Percentiles rank a stretch among this genome's conserved stretches.
phyloP scores from a whole-genome alignment of 1,140 invertebrate genomes.

The Caenorhabditis remanei region DNA sequence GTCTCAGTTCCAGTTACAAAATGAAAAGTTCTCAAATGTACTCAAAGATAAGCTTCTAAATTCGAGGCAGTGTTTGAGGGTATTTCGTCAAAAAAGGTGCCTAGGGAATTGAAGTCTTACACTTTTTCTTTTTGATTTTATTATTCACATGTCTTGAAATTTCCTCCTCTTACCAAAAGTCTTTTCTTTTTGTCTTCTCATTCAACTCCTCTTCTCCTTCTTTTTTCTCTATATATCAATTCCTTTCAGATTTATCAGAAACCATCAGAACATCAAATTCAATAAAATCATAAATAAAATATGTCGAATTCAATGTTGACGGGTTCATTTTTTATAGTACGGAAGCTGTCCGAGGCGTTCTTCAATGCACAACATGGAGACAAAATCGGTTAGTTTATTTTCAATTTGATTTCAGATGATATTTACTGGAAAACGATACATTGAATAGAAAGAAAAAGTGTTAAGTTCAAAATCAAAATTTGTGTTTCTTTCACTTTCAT shows the following conservation, averaged over 20 bases:
- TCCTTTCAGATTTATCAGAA: not conserved
- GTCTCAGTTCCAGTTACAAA: too few relatives aligned
- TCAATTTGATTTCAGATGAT: conserved; percentile 33
- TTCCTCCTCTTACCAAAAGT: not conserved
- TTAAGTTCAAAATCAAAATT: too few relatives aligned
- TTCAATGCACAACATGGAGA: conserved; percentile 74
- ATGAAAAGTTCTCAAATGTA: too few relatives aligned
- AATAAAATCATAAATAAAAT: conserved; percentile 40
- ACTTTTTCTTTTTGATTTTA: conserved; percentile 51
- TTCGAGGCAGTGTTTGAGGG: not conserved
- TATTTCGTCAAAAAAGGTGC: not conserved
- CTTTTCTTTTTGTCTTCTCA: not conserved
- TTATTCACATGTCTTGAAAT: conserved; percentile 7
- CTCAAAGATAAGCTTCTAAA: not conserved
- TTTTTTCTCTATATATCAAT: not conserved
- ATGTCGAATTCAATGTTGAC: conserved; percentile 59
- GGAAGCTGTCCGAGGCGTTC: conserved; percentile 76
- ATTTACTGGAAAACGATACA: not conserved
- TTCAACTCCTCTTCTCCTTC: not conserved
- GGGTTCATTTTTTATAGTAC: conserved; percentile 73
- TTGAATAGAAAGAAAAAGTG: not conserved
- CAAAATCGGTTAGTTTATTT: conserved; percentile 73
- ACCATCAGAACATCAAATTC: conserved; percentile 23
- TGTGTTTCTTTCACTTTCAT: too few relatives aligned
- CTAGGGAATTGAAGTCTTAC: conserved; percentile 38